These are phyloP conservation scores for Gopherus evgoodei DNA, from an alignment of 2,113 vertebrate genomes.

Conservation along the genomic window DNA sequence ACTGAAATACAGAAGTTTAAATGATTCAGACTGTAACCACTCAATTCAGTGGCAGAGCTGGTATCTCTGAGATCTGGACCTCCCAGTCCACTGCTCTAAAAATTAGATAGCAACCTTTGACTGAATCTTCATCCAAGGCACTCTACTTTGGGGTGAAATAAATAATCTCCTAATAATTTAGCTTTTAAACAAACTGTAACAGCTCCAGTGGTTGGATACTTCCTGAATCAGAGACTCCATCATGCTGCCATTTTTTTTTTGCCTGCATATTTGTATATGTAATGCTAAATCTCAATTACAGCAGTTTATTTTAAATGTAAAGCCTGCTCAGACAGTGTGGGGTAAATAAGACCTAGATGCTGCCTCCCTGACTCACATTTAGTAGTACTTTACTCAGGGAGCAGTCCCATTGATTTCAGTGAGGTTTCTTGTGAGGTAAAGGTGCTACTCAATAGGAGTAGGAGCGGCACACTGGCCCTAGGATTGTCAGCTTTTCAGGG, in stretches of 20 bases:
- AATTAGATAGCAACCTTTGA: neutral
- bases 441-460: neutral
- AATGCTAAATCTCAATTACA: neutral
- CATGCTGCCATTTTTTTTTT: neutral
- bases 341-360: neutral
- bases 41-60: neutral
- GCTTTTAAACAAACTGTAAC: neutral
- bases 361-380: neutral
- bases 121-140: neutral
- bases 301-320: slow-evolving; percentile 13
- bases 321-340: neutral
- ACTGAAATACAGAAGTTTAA: neutral
- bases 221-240: neutral
- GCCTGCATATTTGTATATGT: neutral
- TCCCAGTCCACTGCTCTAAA: neutral
- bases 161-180: neutral
- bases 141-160: neutral
- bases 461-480: neutral
- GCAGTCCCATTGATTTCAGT: neutral
- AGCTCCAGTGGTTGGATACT: neutral
- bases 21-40: neutral
- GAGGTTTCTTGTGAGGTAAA: neutral
- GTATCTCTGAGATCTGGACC: no score
- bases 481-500: neutral
- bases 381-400: neutral